Conservation (phyloP, 35 echinoderm and acorn worm species). For the Holothuria glaberrima region DNA sequence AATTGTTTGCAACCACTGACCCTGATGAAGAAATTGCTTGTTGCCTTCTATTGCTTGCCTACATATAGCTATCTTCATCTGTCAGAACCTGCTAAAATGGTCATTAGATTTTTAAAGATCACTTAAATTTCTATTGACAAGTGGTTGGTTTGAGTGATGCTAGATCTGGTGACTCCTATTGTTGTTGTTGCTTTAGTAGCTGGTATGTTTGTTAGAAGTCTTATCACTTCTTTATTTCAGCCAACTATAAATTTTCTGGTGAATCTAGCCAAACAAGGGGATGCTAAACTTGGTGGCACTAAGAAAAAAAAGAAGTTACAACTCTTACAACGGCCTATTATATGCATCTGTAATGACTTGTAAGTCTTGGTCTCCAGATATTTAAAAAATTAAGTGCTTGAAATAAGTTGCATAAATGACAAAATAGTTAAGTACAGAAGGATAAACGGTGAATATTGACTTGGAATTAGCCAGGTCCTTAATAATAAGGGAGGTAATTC, state of each 20-base stretch:
- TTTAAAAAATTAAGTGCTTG: neutral
- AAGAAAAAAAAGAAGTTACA: slow-evolving; percentile 75
- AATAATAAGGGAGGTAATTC: no score
- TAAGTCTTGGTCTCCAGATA: slow-evolving; percentile 56
- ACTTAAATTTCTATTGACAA: no score
- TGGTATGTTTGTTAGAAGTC: neutral
- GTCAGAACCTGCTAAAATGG: no score
- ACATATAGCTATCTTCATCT: neutral
- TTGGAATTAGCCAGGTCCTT: no score
- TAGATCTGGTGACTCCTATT: no score
- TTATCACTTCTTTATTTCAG: slow-evolving; percentile 50
- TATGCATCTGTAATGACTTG: slow-evolving; percentile 99
- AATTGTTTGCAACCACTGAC: no score
- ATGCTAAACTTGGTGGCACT: neutral
- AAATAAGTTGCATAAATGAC: neutral
- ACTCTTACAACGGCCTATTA: slow-evolving; percentile 75
- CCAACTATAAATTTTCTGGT: slow-evolving; percentile 91
- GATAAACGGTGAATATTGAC: no score
- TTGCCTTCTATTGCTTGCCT: neutral
- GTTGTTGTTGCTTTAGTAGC: neutral
- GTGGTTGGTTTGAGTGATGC: neutral
- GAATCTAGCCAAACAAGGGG: slow-evolving; percentile 56
- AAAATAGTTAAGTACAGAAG: no score
- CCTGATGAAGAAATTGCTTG: no score
- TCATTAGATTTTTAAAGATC: no score